Evolutionary conservation across 2,888 invertebrate genomes (phyloP).

Genomic region (Melanchra persicariae): DNA sequence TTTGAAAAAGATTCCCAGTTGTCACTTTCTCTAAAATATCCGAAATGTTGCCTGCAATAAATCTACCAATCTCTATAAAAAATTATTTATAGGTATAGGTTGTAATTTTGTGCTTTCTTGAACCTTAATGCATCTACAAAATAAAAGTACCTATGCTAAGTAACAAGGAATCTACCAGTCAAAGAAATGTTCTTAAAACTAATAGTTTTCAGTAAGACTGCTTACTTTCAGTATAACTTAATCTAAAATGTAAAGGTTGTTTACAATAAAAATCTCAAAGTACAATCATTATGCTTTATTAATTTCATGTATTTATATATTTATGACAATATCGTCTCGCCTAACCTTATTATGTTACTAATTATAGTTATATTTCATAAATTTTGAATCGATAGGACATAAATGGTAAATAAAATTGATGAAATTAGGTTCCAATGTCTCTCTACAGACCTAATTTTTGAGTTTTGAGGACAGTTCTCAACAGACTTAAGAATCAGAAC

Average conservation of each 20-base stretch:
- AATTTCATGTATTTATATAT: constrained; percentile 92
- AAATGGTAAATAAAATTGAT: constrained; percentile 88
- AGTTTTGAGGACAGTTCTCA: constrained; percentile 81
- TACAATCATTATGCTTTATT: constrained; percentile 92
- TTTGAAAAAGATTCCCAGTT: no score
- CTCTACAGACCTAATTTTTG: constrained; percentile 82
- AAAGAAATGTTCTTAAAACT: background rate
- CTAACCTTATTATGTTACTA: constrained; percentile 91
- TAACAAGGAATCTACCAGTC: background rate
- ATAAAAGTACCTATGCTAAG: no score
- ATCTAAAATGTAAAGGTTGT: constrained; percentile 36
- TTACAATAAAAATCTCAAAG: constrained; percentile 83
- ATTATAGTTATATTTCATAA: constrained; percentile 90
- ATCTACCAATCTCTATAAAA: background rate
- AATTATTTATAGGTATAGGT: no score
- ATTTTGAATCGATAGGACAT: constrained; percentile 91
- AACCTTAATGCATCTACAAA: background rate
- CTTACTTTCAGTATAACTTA: constrained; percentile 7
- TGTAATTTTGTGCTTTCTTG: background rate
- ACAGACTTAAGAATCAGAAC: constrained; percentile 83
- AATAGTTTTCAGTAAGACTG: background rate
- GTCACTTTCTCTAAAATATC: no score
- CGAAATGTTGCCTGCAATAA: background rate
- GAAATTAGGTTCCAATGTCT: constrained; percentile 82
- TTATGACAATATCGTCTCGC: constrained; percentile 92